Percentiles rank a stretch among this genome's conserved stretches.
These are phyloP conservation scores for Dendroctonus ponderosae DNA, from an alignment of 1,140 invertebrate genomes.

Conservation along the genomic window DNA sequence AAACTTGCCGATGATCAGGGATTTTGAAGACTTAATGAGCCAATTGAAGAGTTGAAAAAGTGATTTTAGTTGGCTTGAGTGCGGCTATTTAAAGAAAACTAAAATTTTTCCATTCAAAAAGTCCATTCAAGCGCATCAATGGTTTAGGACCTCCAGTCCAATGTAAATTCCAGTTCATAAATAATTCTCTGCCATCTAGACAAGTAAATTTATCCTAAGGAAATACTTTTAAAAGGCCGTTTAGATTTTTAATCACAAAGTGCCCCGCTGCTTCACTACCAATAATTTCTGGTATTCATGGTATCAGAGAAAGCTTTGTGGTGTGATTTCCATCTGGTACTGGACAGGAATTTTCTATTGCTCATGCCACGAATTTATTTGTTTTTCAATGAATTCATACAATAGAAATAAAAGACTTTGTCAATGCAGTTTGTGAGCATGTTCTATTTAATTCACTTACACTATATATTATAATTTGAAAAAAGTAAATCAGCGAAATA, in stretches of 20 bases:
- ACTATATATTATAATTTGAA: too few relatives aligned
- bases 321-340: constrained; percentile 6
- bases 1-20: too few relatives aligned
- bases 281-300: constrained; percentile 19
- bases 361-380: not conserved
- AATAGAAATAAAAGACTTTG: too few relatives aligned
- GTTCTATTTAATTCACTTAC: too few relatives aligned
- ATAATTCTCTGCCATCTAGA: not conserved
- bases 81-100: too few relatives aligned
- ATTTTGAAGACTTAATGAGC: too few relatives aligned
- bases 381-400: too few relatives aligned
- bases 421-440: too few relatives aligned
- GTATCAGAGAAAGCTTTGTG: constrained; percentile 15
- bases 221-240: constrained; percentile 14
- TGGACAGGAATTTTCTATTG: constrained; percentile 5
- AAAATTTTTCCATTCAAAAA: too few relatives aligned
- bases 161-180: constrained; percentile 3
- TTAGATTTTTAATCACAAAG: constrained; percentile 15
- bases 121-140: not conserved
- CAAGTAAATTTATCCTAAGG: constrained; percentile 6
- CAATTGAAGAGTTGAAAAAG: too few relatives aligned
- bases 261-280: constrained; percentile 12
- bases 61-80: too few relatives aligned
- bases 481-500: too few relatives aligned
- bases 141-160: not conserved